These are phyloP conservation scores for Morbakka virulenta DNA, from an alignment of 30 jellyfish, hydroid and myxozoan species.

Conservation along the genomic window DNA sequence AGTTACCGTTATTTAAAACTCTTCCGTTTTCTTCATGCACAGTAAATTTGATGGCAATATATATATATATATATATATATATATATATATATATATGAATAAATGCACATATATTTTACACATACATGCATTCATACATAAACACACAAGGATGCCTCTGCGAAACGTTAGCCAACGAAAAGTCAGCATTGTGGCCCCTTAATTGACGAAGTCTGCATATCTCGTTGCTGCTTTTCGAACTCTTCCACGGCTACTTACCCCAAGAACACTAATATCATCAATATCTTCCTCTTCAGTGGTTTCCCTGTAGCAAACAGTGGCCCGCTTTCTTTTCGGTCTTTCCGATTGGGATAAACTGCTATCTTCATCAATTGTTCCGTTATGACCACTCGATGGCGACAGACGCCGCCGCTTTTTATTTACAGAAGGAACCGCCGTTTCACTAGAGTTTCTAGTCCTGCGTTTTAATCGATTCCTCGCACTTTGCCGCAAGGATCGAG, in stretches of 20 bases:
- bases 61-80: too few species aligned
- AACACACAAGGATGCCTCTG: too few species aligned
- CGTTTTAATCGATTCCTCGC: background rate
- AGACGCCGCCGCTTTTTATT: background rate
- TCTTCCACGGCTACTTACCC: slow-evolving; percentile 95
- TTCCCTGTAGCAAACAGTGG: slow-evolving; percentile 45
- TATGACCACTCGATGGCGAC: slow-evolving; percentile 2
- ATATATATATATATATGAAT: too few species aligned
- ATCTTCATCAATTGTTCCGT: slow-evolving; percentile 22
- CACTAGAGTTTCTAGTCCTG: background rate
- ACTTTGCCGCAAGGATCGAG: background rate
- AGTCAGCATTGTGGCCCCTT: background rate
- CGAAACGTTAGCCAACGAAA: too few species aligned
- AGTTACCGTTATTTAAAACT: too few species aligned
- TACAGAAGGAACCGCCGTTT: background rate
- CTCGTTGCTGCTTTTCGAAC: slow-evolving; percentile 86
- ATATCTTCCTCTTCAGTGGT: slow-evolving; percentile 47
- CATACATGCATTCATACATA: background rate
- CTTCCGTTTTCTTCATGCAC: too few species aligned
- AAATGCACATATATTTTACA: too few species aligned
- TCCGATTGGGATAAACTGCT: slow-evolving; percentile 23
- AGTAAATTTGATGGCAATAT: too few species aligned
- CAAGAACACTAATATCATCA: slow-evolving; percentile 30
- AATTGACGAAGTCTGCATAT: slow-evolving; percentile 74
- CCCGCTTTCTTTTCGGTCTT: slow-evolving; percentile 50